A percentile compares a stretch with the other conserved stretches of the same genome.
phyloP scores from a whole-genome alignment of 2,797 vertebrate species.

The Petrocephalus sullivani region DNA sequence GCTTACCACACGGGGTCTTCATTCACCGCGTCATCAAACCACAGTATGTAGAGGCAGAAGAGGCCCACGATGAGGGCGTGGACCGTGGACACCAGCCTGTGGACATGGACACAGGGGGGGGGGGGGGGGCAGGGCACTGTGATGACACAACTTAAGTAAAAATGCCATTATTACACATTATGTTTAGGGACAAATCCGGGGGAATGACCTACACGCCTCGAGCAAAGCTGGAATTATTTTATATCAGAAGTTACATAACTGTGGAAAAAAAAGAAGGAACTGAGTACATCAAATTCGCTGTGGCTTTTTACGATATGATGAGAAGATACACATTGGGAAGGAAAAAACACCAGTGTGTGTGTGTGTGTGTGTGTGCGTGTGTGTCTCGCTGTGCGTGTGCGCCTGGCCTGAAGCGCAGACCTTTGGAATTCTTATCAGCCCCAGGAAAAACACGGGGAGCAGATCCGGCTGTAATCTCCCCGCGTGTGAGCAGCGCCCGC shows the following conservation, averaged over 20 bases:
- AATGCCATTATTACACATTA: not conserved
- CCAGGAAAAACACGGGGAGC: conserved; percentile 27
- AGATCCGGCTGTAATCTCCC: conserved; percentile 33
- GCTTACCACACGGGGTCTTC: conserved; percentile 72
- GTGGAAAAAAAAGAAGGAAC: not conserved
- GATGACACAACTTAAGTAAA: not conserved
- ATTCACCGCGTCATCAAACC: conserved; percentile 67
- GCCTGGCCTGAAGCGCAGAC: conserved; percentile 27
- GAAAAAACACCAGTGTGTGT: not conserved
- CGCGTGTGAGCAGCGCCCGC: conserved; percentile 25
- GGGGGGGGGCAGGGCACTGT: not conserved
- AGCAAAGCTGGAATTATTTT: not conserved
- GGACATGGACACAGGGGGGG: not conserved
- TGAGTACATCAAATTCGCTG: not conserved
- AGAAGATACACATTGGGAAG: not conserved
- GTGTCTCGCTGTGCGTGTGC: not conserved
- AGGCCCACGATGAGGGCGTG: conserved; percentile 71
- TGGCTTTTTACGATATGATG: not conserved
- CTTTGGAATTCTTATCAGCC: conserved; percentile 48
- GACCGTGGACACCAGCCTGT: conserved; percentile 66
- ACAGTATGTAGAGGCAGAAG: conserved; percentile 74
- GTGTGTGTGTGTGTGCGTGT: not conserved
- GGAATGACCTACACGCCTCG: not conserved
- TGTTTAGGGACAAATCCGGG: no score
- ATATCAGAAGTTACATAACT: not conserved